Conservation (phyloP, 92 coral and sea anemone genomes). For the Desmophyllum pertusum region DNA sequence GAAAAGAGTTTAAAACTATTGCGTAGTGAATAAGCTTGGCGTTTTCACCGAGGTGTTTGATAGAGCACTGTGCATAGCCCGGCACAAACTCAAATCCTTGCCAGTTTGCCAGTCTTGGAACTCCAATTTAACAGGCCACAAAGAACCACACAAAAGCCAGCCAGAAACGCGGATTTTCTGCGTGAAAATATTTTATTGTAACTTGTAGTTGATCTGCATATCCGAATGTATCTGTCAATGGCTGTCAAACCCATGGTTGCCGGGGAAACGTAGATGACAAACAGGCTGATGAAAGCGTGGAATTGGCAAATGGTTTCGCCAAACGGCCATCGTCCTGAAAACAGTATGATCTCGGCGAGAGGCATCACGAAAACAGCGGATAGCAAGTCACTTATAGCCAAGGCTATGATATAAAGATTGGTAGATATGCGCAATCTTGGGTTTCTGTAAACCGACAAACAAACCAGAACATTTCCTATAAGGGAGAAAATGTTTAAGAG, state of each 20-base stretch:
- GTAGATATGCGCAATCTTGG: slow-evolving; percentile 26
- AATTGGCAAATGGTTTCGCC: slow-evolving; percentile 19
- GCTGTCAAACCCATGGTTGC: slow-evolving; percentile 38
- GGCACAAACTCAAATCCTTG: slow-evolving; percentile 46
- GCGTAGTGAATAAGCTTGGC: slow-evolving; percentile 27
- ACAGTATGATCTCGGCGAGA: not conserved
- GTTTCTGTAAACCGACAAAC: slow-evolving; percentile 25
- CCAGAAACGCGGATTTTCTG: slow-evolving; percentile 15
- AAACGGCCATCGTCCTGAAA: slow-evolving; percentile 20
- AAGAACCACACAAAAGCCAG: slow-evolving; percentile 23
- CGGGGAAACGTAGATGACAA: slow-evolving; percentile 40
- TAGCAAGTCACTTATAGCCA: slow-evolving; percentile 34
- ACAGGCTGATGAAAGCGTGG: slow-evolving; percentile 31
- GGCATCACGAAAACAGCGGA: slow-evolving; percentile 42
- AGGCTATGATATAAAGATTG: slow-evolving; percentile 28
- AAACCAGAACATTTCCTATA: slow-evolving; percentile 19
- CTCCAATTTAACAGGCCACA: slow-evolving; percentile 29
- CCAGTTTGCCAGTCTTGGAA: slow-evolving; percentile 9
- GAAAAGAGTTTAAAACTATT: slow-evolving; percentile 21
- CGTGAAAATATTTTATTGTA: slow-evolving; percentile 16
- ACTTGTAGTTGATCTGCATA: slow-evolving; percentile 14
- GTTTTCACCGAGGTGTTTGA: slow-evolving; percentile 22
- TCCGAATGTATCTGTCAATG: slow-evolving; percentile 31
- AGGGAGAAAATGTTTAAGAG: slow-evolving; percentile 15
- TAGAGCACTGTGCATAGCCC: slow-evolving; percentile 42